A percentile compares a stretch with the other conserved stretches of the same genome.
These are phyloP conservation scores for Otolemur garnettii DNA, from an alignment of 2,113 vertebrate genomes.

Conservation along the genomic window DNA sequence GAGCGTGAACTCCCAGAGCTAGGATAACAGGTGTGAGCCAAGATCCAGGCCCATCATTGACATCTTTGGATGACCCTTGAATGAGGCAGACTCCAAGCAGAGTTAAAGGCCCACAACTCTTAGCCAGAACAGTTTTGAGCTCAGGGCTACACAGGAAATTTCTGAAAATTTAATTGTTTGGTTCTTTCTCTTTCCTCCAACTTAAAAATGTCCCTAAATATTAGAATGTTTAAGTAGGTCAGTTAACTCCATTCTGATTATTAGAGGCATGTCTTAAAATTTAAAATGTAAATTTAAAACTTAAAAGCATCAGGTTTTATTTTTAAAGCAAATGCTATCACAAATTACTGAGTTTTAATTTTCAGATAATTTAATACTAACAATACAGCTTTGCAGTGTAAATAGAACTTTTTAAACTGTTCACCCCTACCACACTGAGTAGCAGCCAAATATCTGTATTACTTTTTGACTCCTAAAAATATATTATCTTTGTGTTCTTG, in stretches of 20 bases:
- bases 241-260: background rate
- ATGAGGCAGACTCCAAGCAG: background rate
- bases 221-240: constrained; percentile 14
- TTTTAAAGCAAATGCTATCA: constrained; percentile 27
- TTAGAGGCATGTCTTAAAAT: background rate
- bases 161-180: background rate
- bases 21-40: too few species aligned
- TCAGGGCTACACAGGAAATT: background rate
- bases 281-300: background rate
- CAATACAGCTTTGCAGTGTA: background rate
- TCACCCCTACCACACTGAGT: background rate
- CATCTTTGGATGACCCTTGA: background rate
- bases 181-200: constrained; percentile 13
- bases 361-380: background rate
- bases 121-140: background rate
- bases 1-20: too few species aligned
- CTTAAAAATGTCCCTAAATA: constrained; percentile 33
- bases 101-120: background rate
- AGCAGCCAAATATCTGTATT: background rate
- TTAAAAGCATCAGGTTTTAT: constrained; percentile 1
- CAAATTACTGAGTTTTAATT: constrained; percentile 2
- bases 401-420: background rate
- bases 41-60: too few species aligned
- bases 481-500: background rate
- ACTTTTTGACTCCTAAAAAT: background rate